A percentile compares a stretch with the other conserved stretches of the same genome.
Conservation (phyloP, 2,888 invertebrate genomes). For the Carcina quercana region DNA sequence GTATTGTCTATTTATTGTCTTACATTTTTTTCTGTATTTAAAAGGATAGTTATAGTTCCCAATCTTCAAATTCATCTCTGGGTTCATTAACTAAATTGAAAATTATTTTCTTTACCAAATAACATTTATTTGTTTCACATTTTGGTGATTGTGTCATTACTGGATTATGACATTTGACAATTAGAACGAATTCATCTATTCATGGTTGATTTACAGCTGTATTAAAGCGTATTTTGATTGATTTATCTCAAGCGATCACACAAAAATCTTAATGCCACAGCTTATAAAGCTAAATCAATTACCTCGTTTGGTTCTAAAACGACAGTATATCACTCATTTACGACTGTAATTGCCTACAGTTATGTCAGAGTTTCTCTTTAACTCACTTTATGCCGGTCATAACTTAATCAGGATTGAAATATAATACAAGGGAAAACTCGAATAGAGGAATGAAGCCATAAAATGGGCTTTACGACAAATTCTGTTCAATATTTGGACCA, state of each 20-base stretch:
- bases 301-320: constrained; percentile 17
- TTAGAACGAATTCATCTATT: too few species aligned
- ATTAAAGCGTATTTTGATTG: too few species aligned
- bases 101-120: too few species aligned
- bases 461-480: constrained; percentile 54
- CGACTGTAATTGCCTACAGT: constrained; percentile 36
- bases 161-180: too few species aligned
- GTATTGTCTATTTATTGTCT: too few species aligned
- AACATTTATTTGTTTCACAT: too few species aligned
- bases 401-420: constrained; percentile 49
- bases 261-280: too few species aligned
- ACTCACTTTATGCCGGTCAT: constrained; percentile 39
- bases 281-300: constrained; percentile 5
- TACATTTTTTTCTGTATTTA: too few species aligned
- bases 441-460: constrained; percentile 37
- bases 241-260: background rate
- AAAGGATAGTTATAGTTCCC: too few species aligned
- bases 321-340: constrained; percentile 30
- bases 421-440: constrained; percentile 36
- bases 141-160: too few species aligned
- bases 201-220: background rate
- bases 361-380: constrained; percentile 37
- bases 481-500: constrained; percentile 52
- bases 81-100: too few species aligned
- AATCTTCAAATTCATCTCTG: too few species aligned